A percentile compares a stretch with the other conserved stretches of the same genome.
phyloP scores from a whole-genome alignment of 2,888 invertebrate species.

The Rhogogaster chlorosoma region DNA sequence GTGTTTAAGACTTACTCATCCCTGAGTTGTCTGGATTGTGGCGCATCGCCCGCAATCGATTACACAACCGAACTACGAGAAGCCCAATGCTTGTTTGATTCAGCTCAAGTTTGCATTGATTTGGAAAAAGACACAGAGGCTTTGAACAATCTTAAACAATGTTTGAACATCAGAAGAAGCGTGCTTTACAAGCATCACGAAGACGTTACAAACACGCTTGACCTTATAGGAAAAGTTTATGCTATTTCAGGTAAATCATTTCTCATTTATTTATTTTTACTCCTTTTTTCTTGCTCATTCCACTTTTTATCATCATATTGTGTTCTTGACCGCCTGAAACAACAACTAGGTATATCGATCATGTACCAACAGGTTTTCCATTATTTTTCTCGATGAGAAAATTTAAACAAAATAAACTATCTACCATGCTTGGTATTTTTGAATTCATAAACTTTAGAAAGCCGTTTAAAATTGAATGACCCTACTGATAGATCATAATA shows the following conservation, averaged over 20 bases:
- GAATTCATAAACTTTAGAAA: background rate
- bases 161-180: constrained; percentile 77
- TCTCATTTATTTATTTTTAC: background rate
- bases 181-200: constrained; percentile 80
- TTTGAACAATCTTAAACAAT: constrained; percentile 76
- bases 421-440: background rate
- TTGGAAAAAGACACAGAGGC: constrained; percentile 71
- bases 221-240: constrained; percentile 80
- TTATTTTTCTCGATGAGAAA: background rate
- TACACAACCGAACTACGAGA: constrained; percentile 68
- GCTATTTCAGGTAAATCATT: constrained; percentile 77
- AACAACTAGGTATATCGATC: background rate
- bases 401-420: background rate
- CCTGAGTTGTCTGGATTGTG: constrained; percentile 71
- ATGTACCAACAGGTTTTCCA: background rate
- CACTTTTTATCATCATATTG: background rate
- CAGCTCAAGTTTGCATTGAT: constrained; percentile 61
- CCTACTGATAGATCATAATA: background rate
- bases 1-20: constrained; percentile 61
- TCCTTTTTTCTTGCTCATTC: background rate
- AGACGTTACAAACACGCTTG: constrained; percentile 77
- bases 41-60: constrained; percentile 63
- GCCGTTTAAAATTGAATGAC: background rate
- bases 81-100: constrained; percentile 69
- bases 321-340: background rate